These are phyloP conservation scores for Centropyge bicolor DNA, from an alignment of 2,797 vertebrate species.

Conservation along the genomic window DNA sequence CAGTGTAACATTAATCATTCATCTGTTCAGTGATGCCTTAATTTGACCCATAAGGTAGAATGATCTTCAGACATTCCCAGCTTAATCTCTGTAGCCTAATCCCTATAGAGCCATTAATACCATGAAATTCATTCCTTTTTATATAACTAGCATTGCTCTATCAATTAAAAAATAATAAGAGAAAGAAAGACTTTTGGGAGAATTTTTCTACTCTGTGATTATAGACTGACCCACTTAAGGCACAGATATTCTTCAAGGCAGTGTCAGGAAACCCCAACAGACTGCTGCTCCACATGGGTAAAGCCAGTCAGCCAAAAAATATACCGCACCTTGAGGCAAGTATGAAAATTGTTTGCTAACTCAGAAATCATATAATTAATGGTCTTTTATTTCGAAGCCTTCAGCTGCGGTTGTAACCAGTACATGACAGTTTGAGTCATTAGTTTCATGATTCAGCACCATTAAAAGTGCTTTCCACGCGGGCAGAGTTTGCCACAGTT, in stretches of 20 bases:
- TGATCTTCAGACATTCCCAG: not conserved
- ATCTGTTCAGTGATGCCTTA: conserved; percentile 41
- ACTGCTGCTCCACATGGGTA: conserved; percentile 44
- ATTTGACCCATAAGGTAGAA: conserved; percentile 44
- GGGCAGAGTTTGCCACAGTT: conserved; percentile 23
- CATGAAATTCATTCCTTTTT: conserved; percentile 41
- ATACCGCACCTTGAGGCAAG: conserved; percentile 37
- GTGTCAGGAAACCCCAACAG: conserved; percentile 37
- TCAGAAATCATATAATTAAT: conserved; percentile 35
- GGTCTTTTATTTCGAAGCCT: conserved; percentile 30
- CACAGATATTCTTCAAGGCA: conserved; percentile 41
- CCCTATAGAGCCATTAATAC: conserved; percentile 43
- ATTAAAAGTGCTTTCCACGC: conserved; percentile 12
- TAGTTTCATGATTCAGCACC: conserved; percentile 16
- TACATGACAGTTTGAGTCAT: conserved; percentile 15
- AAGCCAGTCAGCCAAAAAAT: conserved; percentile 37
- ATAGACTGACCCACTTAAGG: conserved; percentile 59
- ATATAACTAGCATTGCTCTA: conserved; percentile 32
- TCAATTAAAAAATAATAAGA: conserved; percentile 53
- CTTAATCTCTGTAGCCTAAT: conserved; percentile 31
- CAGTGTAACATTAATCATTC: conserved; percentile 32
- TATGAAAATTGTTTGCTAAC: conserved; percentile 39
- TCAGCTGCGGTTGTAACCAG: conserved; percentile 9
- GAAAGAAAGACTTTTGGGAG: conserved; percentile 39
- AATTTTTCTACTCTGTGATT: conserved; percentile 41